Base-by-base conservation (phyloP, 2,888 invertebrate genomes). In the Parochlus steinenii region DNA sequence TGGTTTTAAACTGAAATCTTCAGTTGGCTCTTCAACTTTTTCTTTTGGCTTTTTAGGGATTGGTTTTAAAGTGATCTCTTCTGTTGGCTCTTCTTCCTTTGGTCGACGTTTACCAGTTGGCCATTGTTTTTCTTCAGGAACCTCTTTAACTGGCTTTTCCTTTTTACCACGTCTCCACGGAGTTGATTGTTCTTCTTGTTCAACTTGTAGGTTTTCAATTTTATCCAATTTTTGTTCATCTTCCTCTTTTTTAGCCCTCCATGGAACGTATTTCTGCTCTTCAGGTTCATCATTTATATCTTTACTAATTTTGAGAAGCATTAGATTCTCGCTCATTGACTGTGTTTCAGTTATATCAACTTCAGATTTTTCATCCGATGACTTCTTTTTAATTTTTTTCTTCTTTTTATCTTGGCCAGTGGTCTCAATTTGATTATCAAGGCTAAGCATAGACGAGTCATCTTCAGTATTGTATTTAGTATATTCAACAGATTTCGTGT, bases 81-180 rank as follows among this genome's bases (percentile, higher is more conserved):
- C 59, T 10, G 61, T 61, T 29, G 54, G 50, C 40, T 62, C 58
- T 42, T 58, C 58, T 40, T 62, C 53, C 37, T 53, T 48, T 3
- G 59, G 58, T 29, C 51, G 54, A 19, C 49, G 49, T 41, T 54
- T 61, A 11, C 59, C 61, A 25, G 49, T 54, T 2, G 58, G 56
- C 55, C 51, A 53, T 39, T 51, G 46, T 39, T 55, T 59, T 33
- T 55, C 52, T 40, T 54, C 51, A 7, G 54, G 40, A 6, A 51
- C 49, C 39, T 60, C 48, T 33, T 51, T 50, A 12, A 47, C 41
- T 14, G 54, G 46, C 39, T 60, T 58, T 39, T 61, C 55, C 47
- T 62, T 63, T 40, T 55, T 49, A 4, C 49, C 53, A 24, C 56
- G 50, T 27, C 52, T 50, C 54, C 56, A 57, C 5, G 58, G 56